These are phyloP conservation scores for Pocillopora meandrina DNA, from an alignment of 92 coral and sea anemone genomes.

Conservation along the genomic window DNA sequence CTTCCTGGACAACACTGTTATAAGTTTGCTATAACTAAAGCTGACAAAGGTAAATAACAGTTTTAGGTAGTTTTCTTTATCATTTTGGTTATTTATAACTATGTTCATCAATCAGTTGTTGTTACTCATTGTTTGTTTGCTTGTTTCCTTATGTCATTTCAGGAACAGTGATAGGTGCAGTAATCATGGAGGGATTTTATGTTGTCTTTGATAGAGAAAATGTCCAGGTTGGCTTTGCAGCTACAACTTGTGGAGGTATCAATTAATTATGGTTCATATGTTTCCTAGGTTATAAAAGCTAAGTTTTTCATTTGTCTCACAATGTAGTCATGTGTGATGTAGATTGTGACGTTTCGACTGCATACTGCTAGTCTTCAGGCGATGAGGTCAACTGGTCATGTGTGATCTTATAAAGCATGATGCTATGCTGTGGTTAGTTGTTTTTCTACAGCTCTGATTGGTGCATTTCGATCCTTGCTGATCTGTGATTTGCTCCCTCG, in stretches of 20 bases:
- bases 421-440: too few relatives aligned
- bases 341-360: too few relatives aligned
- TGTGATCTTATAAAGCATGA: too few relatives aligned
- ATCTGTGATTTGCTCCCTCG: too few relatives aligned
- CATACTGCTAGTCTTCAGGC: too few relatives aligned
- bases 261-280: too few relatives aligned
- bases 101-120: not conserved
- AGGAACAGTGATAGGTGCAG: slow-evolving; percentile 99
- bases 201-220: slow-evolving; percentile 98
- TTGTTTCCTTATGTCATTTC: slow-evolving; percentile 17
- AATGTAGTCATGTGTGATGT: too few relatives aligned
- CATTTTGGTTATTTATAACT: not conserved
- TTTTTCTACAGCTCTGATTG: too few relatives aligned
- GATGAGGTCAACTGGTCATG: too few relatives aligned
- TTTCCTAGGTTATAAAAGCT: too few relatives aligned
- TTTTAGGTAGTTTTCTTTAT: not conserved
- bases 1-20: slow-evolving; percentile 93
- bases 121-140: not conserved
- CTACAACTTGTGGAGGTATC: slow-evolving; percentile 98
- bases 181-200: slow-evolving; percentile 98
- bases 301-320: too few relatives aligned
- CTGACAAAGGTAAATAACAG: slow-evolving; percentile 79
- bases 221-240: slow-evolving; percentile 98
- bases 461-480: too few relatives aligned
- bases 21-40: slow-evolving; percentile 96